phyloP scores from a whole-genome alignment of 2,113 vertebrate species.

The Oreochromis niloticus region DNA sequence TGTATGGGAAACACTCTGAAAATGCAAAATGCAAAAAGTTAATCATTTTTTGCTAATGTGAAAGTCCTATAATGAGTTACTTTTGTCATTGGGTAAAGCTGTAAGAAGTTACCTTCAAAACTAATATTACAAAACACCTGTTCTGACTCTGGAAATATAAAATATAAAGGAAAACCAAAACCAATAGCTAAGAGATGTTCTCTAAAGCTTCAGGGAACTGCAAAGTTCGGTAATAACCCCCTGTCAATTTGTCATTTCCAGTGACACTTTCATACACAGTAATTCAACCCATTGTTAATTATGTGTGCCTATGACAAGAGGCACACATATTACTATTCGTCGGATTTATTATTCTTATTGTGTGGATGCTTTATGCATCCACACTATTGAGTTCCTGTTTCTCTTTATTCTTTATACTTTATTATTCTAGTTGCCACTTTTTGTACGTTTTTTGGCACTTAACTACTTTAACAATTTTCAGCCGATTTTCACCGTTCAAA shows the following conservation, averaged over 20 bases:
- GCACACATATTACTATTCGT: too few relatives aligned
- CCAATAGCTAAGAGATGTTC: not conserved
- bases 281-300: not conserved
- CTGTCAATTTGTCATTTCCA: not conserved
- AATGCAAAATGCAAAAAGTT: not conserved
- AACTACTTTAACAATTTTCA: too few relatives aligned
- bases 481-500: too few relatives aligned
- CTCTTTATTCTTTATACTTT: too few relatives aligned
- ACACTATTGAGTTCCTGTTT: too few relatives aligned
- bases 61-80: not conserved
- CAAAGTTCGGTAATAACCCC: not conserved
- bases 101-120: not conserved
- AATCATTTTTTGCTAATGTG: not conserved
- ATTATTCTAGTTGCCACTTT: too few relatives aligned
- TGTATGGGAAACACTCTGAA: not conserved
- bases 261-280: not conserved
- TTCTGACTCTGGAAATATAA: not conserved
- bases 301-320: too few relatives aligned
- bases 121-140: not conserved
- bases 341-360: too few relatives aligned
- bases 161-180: not conserved
- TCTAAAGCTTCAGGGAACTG: not conserved
- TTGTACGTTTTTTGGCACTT: too few relatives aligned
- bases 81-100: not conserved
- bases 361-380: too few relatives aligned